A percentile compares a stretch with the other conserved stretches of the same genome.
phyloP scores from a whole-genome alignment of 2,113 vertebrate species.

The Montifringilla adamsi region DNA sequence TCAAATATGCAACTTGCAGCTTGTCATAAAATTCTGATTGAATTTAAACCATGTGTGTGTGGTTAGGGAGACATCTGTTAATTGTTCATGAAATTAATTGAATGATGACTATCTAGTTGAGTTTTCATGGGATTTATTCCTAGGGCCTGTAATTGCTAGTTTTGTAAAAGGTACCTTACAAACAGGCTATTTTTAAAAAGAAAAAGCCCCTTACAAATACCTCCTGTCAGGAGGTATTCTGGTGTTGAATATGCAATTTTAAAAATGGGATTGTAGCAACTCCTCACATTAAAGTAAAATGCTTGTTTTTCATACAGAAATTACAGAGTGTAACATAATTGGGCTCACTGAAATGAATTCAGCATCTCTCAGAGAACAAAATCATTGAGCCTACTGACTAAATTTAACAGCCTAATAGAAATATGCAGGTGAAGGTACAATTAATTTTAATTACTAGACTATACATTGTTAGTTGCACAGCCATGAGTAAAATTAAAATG shows the following conservation, averaged over 20 bases:
- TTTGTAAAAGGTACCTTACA: neutral
- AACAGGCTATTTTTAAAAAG: neutral
- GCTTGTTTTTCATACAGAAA: slow-evolving; percentile 55
- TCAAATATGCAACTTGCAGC: neutral
- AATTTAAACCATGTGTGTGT: slow-evolving; percentile 29
- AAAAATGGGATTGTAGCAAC: slow-evolving; percentile 2
- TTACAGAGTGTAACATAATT: slow-evolving; percentile 66
- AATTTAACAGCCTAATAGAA: slow-evolving; percentile 80
- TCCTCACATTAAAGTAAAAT: slow-evolving; percentile 55
- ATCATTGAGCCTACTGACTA: slow-evolving; percentile 71
- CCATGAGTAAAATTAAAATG: slow-evolving; percentile 97
- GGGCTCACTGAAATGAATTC: slow-evolving; percentile 61
- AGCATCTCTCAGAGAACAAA: slow-evolving; percentile 69
- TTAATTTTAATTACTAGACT: slow-evolving; percentile 96
- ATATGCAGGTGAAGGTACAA: slow-evolving; percentile 87
- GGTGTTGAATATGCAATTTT: neutral
- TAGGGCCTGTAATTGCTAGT: neutral
- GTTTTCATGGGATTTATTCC: slow-evolving; percentile 25
- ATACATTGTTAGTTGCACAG: slow-evolving; percentile 86
- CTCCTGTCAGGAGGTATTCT: neutral
- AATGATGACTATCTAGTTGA: neutral
- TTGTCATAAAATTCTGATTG: slow-evolving; percentile 48
- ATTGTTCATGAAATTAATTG: slow-evolving; percentile 40
- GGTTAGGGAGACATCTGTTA: slow-evolving; percentile 54
- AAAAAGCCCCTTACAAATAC: neutral